Evolutionary conservation across 2,113 vertebrate genomes (phyloP), one percentile per base, ranked within the genome.

Genomic region (Etheostoma spectabile): DNA sequence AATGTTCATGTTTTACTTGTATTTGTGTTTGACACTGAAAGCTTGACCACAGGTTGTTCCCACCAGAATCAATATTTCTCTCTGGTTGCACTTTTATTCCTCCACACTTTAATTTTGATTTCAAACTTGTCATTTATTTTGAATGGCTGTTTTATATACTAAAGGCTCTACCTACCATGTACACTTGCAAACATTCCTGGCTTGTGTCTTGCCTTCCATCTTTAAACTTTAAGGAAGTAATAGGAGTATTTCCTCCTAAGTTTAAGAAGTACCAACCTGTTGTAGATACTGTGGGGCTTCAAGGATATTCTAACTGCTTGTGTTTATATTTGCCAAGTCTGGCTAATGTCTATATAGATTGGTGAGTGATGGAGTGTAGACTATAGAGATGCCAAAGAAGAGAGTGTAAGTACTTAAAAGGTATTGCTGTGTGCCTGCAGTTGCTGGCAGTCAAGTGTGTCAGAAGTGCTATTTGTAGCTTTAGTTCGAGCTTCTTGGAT

Each of bases 321-420:
- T 74, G 60, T 74, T 84, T 27, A 69, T 16, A 67, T 61, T 66
- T 61, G 22, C 52, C 33, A 52, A 38, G 15, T 5, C 14, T 16
- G 30, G 52, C 65, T 49, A 19, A 56, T 66, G 51, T 45, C 21
- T 15, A 18, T 24, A 12, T 24, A 15, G 22, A 56, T 49, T 27
- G 38, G 27, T 10, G 8, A 10, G 24, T 67, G 72, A 65, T 46
- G 51, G 42, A 67, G 82, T 73, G 21, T 14, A 83, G 63, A 12
- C 51, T 3, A 27, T 30, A 19, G 13, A 18, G 60, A 74, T 80
- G 65, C 51, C 70, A 73, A 69, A 64, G 55, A 74, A 55, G 63
- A 46, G 33, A 68, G n/a, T 0, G 15, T 56, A 5, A 67, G 74
- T 63, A 63, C 88, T 66, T 86, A 61, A 65, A 79, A 70, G 64